Evolutionary conservation across 2,888 invertebrate genomes (phyloP), one percentile per base, ranked within the genome.

Genomic region (Campopleginae sp.): DNA sequence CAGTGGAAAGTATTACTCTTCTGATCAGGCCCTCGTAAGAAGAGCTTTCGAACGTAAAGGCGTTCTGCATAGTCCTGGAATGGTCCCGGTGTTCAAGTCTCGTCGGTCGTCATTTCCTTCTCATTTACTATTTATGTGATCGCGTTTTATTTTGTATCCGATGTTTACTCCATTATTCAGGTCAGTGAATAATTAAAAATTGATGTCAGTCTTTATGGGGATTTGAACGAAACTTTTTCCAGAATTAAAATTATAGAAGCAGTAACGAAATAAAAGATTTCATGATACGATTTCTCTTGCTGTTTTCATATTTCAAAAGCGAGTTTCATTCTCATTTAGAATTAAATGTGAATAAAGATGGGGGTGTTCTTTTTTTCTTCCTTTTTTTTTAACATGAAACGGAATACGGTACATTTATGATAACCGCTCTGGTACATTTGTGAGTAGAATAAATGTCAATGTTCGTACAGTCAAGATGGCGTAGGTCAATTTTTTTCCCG

Each of bases 401-500:
- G 17, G 23, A 42, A 38, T 51, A 12, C 31, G 27, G 38, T 31
- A 65, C 48, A 46, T 68, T 72, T 27, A 23, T 74, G 42, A 63
- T 65, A 44, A 66, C 38, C 27, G 44, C 38, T 38, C 38, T 44
- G 65, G 44, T 19, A 46, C 33, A 65, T 48, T 38, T 79, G 48
- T 76, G 61, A 44, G 42, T 23, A 72, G 68, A 80, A 80, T 84
- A 80, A 80, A 84, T 72, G 46, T 84, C 72, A 65, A 65, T 46
- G 33, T 68, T 78, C 33, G 42, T 68, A 14, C 1, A 46, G 38
- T 27, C 66, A 70, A 8, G 17, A 27, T 31, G 19, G 48, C 27
- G 38, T 54, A 17, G 65, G 74, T 85, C 82, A 79, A 85, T 82
- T 75, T 72, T 74, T 74, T n/a, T 42, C 42, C 17, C 77, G 42